Percentiles rank a stretch among this genome's conserved stretches.
Evolutionary conservation across 2,888 invertebrate genomes (phyloP).

Genomic region (Tenthredo amoena): DNA sequence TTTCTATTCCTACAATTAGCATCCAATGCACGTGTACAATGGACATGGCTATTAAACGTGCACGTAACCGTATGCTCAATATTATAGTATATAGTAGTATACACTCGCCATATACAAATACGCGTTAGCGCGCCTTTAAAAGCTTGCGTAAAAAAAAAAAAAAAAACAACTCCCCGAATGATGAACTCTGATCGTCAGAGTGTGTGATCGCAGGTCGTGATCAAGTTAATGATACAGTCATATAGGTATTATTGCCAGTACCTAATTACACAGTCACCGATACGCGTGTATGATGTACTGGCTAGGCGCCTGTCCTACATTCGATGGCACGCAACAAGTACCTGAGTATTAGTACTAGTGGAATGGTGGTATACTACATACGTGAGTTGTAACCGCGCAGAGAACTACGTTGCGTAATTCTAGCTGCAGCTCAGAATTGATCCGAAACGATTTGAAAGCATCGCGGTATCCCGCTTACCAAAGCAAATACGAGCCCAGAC

Average conservation of each 20-base stretch:
- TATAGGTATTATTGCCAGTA: background rate
- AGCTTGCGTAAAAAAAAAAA: background rate
- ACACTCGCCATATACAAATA: background rate
- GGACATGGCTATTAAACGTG: background rate
- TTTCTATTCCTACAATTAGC: background rate
- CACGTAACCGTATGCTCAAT: background rate
- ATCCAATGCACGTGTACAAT: slow-evolving; percentile 4
- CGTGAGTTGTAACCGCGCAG: background rate
- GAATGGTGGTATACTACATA: background rate
- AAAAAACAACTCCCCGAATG: background rate
- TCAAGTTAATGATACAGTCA: slow-evolving; percentile 19
- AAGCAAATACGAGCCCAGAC: background rate
- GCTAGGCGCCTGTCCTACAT: slow-evolving; percentile 39
- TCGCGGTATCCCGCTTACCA: slow-evolving; percentile 29
- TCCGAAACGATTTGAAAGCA: slow-evolving; percentile 27
- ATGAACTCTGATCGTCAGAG: background rate
- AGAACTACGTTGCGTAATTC: slow-evolving; percentile 19
- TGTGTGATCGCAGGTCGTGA: background rate
- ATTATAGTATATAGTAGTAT: background rate
- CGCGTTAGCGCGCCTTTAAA: background rate
- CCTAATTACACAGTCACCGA: slow-evolving; percentile 5
- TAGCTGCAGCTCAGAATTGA: slow-evolving; percentile 15
- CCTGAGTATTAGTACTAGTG: background rate
- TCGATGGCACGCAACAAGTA: slow-evolving; percentile 38
- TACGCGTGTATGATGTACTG: background rate